phyloP scores from a whole-genome alignment of 2,113 vertebrate species.

The Mormoops blainvillei region DNA sequence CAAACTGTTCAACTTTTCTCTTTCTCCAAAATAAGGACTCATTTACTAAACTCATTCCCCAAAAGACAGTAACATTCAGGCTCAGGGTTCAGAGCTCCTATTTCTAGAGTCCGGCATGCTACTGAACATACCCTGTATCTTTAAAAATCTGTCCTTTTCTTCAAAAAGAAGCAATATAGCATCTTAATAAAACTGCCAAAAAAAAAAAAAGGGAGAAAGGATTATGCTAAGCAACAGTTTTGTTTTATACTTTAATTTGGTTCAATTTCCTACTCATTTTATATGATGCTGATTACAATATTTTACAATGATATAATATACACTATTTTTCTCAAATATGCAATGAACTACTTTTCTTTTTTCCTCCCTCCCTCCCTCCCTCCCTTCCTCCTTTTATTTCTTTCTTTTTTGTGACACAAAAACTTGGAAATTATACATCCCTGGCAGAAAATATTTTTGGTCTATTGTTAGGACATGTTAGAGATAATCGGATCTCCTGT shows the following conservation, averaged over 20 bases:
- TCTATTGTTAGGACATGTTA: background rate
- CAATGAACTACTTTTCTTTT: background rate
- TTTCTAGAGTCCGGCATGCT: background rate
- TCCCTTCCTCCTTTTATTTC: background rate
- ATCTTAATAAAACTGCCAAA: background rate
- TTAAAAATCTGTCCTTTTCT: constrained; percentile 1
- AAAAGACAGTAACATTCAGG: constrained; percentile 2
- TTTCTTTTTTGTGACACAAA: background rate
- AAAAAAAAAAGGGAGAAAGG: background rate
- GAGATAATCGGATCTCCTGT: background rate
- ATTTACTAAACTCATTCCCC: constrained; percentile 42
- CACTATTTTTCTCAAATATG: background rate
- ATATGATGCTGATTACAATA: background rate
- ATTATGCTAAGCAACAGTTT: background rate
- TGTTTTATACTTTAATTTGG: background rate
- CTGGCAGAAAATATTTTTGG: background rate
- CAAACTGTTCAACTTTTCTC: constrained; percentile 56
- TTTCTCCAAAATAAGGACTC: constrained; percentile 25
- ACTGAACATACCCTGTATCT: background rate
- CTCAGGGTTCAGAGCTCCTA: constrained; percentile 18
- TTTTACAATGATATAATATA: background rate
- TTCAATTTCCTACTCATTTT: constrained; percentile 25
- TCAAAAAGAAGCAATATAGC: background rate
- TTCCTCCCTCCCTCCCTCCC: background rate
- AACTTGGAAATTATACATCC: background rate